Evolutionary conservation across 2,888 invertebrate genomes (phyloP).

Genomic region (Oscheius sp.): DNA sequence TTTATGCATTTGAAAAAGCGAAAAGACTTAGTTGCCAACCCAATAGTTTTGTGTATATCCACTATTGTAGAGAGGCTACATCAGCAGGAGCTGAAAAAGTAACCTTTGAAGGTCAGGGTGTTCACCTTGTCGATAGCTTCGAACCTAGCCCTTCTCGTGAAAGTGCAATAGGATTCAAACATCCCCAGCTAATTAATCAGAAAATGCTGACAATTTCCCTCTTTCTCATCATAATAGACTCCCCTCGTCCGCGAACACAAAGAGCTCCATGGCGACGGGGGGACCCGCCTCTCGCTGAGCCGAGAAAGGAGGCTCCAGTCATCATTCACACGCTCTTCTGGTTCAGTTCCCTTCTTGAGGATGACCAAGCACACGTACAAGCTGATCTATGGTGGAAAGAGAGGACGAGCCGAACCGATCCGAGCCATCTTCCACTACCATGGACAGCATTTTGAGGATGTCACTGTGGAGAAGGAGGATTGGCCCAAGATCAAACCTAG

Average conservation of each 20-base stretch:
- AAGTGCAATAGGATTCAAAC: too few species aligned
- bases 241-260: not conserved
- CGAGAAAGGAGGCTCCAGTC: not conserved
- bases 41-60: too few species aligned
- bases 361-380: constrained; percentile 34
- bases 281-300: not conserved
- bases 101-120: too few species aligned
- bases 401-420: constrained; percentile 33
- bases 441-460: constrained; percentile 18
- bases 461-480: not conserved
- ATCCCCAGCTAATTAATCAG: too few species aligned
- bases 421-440: constrained; percentile 29
- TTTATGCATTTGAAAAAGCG: too few species aligned
- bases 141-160: too few species aligned
- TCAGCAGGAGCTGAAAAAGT: too few species aligned
- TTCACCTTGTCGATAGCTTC: too few species aligned
- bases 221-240: not conserved
- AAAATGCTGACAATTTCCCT: constrained; percentile 4
- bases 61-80: too few species aligned
- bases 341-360: not conserved
- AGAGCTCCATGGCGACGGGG: constrained; percentile 13
- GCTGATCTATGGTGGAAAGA: constrained; percentile 11
- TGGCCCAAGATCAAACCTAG: constrained; percentile 23
- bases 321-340: constrained; percentile 3
- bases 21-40: too few species aligned